A percentile compares a stretch with the other conserved stretches of the same genome.
Evolutionary conservation across 2,888 invertebrate species (phyloP).

Genomic region (Lepidocyrtoides sp.): DNA sequence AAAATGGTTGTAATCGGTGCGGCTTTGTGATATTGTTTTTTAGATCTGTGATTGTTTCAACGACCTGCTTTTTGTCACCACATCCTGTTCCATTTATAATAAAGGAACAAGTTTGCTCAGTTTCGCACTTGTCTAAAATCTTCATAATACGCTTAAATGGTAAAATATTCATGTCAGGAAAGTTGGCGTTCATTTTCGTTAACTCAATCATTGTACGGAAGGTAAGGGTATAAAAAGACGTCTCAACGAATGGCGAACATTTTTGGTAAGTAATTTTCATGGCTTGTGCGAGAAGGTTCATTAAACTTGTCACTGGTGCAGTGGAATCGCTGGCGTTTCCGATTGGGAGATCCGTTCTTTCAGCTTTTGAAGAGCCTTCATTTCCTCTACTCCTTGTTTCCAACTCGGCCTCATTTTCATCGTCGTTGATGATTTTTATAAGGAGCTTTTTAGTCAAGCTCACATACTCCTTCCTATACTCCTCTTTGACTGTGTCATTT

Average conservation of each 20-base stretch:
- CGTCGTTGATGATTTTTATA: conserved; percentile 60
- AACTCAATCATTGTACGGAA: conserved; percentile 73
- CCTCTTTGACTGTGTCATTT: neutral
- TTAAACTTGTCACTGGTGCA: neutral
- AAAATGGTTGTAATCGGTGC: conserved; percentile 23
- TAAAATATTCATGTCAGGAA: conserved; percentile 49
- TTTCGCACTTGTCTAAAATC: conserved; percentile 55
- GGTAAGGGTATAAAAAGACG: conserved; percentile 74
- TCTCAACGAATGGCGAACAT: conserved; percentile 72
- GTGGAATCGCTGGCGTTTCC: neutral
- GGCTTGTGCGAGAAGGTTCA: conserved; percentile 72
- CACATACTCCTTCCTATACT: conserved; percentile 19
- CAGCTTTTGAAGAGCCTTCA: neutral
- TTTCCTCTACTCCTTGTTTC: no score
- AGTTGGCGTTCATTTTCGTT: conserved; percentile 27
- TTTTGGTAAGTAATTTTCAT: conserved; percentile 65
- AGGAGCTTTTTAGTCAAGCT: conserved; percentile 48
- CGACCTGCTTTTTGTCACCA: conserved; percentile 46
- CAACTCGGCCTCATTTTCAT: conserved; percentile 51
- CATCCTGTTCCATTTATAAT: conserved; percentile 51
- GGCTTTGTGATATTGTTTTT: neutral
- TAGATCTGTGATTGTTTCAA: conserved; percentile 21
- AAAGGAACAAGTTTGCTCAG: neutral
- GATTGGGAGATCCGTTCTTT: neutral
- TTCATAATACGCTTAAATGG: conserved; percentile 40